Evolutionary conservation across 2,888 invertebrate genomes (phyloP), one percentile per base, ranked within the genome.

Genomic region (Scaeva pyrastri): DNA sequence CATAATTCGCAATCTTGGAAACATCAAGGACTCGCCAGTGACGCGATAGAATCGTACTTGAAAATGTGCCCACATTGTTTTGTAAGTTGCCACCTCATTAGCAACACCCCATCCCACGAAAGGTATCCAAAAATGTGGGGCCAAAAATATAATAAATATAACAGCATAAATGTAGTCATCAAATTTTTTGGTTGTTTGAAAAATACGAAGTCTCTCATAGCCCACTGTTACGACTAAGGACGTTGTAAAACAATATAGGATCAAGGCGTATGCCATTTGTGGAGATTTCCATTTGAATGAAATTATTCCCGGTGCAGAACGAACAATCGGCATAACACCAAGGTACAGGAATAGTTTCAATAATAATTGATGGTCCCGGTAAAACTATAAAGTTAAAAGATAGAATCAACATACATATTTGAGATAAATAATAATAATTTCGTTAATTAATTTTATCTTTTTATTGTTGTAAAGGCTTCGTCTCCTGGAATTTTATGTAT

Each of bases 81-180:
- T 95, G 90, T 95, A 95, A 86, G 94, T 94, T 81, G 95, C 95
- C 14, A 95, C 95, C 90, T 95, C 94, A 71, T 93, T 93, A 0
- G 95, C 95, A 21, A 95, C 95, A 1, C 95, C 95, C 95, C 95
- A 95, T 0, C 95, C 95, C 21, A 95, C 94, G 89, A 94, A 95
- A 0, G 95, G 89, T 56, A 95, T 95, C 94, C 94, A 95, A 91
- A 95, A 95, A 89, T 95, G 95, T 0, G 95, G 95, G 5, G 95
- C 93, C 52, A 95, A 92, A 89, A 95, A 95, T 21, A 95, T 93
- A 0, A 95, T 93, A 89, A 95, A 95, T 14, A 95, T 92, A 70
- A 95, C 94, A 0, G 95, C 94, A 89, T 95, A 95, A 88, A 95
- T 95, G 89, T 95, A 95, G 88, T 95, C 95, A 89, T 95, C 95